Evolutionary conservation across 2,797 vertebrate genomes (phyloP).

Genomic region (Taeniopygia guttata): DNA sequence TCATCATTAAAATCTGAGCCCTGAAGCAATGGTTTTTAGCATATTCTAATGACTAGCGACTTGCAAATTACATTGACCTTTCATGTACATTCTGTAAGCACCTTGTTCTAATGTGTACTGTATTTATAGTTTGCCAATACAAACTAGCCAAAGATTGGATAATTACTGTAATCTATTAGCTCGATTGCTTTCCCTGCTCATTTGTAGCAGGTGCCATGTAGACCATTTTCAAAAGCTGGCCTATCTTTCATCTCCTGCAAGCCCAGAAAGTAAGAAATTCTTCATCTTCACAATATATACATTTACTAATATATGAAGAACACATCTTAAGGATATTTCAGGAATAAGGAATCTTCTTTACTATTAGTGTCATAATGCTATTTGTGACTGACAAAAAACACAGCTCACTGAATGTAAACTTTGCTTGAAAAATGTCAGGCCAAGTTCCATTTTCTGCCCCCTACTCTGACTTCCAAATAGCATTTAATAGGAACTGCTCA

Average conservation of each 20-base stretch:
- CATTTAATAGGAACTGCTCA: constrained; percentile 41
- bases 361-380: constrained; percentile 65
- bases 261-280: constrained; percentile 70
- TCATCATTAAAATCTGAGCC: constrained; percentile 93
- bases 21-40: constrained; percentile 89
- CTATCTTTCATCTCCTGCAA: constrained; percentile 81
- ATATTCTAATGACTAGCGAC: constrained; percentile 93
- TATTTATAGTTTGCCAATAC: constrained; percentile 89
- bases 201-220: constrained; percentile 82
- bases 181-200: constrained; percentile 82
- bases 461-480: constrained; percentile 63
- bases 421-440: constrained; percentile 61
- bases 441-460: constrained; percentile 59
- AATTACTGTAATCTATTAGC: constrained; percentile 89
- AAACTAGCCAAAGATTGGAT: constrained; percentile 88
- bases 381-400: constrained; percentile 76
- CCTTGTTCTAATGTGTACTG: constrained; percentile 90
- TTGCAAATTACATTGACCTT: constrained; percentile 94
- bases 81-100: constrained; percentile 88
- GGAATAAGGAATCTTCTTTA: constrained; percentile 69
- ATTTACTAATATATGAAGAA: constrained; percentile 67
- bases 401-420: constrained; percentile 65
- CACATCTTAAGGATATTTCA: constrained; percentile 68
- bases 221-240: constrained; percentile 79
- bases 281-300: constrained; percentile 63